Evolutionary conservation across 2,797 vertebrate species (phyloP), one percentile per base, ranked within the genome.

Genomic region (Peromyscus attwateri): DNA sequence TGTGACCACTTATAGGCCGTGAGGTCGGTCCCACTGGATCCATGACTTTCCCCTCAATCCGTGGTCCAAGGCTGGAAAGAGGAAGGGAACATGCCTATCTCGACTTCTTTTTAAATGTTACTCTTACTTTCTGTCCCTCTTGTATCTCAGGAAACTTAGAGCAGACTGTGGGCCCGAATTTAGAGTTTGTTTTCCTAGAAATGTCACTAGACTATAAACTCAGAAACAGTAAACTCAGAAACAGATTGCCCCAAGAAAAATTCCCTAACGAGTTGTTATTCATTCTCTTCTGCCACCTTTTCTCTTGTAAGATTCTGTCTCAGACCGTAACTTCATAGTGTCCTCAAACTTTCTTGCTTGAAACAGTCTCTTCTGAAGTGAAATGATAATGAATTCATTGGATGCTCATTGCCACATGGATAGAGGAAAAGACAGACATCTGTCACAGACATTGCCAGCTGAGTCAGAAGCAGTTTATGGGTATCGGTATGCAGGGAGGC

Each of bases 181-280:
- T 95, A 87, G 88, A 92, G 81, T 94, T 92, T 95, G 57, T 95
- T 90, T 96, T 95, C 88, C 87, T 95, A 77, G 81, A 89, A 96
- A 88, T 91, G 40, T 88, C 89, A 89, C 43, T 83, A 94, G 95
- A 88, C 95, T 46, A 55, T 77, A 81, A 80, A 91, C 89, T 66
- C 60, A 46, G 68, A 94, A 96, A 95, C 96, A 75, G 60, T 76
- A 80, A 79, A 91, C 89, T 90, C 60, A 46, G 62, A 93, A 96
- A 95, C 96, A 85, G 60, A 92, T 88, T 23, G 14, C n/a, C 3
- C 68, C 29, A 37, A 81, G 66, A 85, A 73, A 91, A 95, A 68
- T 68, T 94, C 82, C 75, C 80, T 80, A 66, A 77, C 37, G 49
- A 89, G 60, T 34, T 57, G 34, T 52, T 89, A 10, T 34, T 84